Conservation (phyloP, 2,888 invertebrate species). For the Nomada goodeniana region DNA sequence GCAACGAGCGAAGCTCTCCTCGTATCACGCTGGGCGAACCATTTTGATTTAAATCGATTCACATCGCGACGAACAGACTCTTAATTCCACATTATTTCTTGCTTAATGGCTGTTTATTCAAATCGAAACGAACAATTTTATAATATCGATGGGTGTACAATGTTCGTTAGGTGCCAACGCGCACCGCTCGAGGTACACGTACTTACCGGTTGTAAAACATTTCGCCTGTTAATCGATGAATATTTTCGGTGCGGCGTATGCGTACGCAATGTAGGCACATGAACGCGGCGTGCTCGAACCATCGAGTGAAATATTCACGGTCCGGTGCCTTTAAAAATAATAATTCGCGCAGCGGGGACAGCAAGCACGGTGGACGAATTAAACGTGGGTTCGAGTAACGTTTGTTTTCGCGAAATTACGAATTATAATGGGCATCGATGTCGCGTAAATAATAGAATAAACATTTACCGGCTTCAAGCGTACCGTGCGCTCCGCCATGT, state of each 20-base stretch:
- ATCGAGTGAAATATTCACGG: too few species aligned
- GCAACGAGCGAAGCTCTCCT: slow-evolving; percentile 1
- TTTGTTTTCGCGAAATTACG: not conserved
- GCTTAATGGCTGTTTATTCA: not conserved
- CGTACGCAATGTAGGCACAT: not conserved
- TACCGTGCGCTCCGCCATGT: slow-evolving; percentile 13
- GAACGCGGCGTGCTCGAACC: too few species aligned
- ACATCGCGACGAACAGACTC: not conserved
- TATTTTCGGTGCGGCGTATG: not conserved
- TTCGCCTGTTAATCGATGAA: not conserved
- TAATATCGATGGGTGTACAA: not conserved
- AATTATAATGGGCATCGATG: slow-evolving; percentile 20
- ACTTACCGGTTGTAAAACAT: not conserved
- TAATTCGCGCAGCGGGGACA: too few species aligned
- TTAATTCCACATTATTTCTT: not conserved
- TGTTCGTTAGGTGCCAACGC: too few species aligned
- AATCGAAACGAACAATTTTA: not conserved
- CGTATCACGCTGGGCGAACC: slow-evolving; percentile 13
- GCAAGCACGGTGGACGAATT: not conserved
- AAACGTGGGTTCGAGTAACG: not conserved
- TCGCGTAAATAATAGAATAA: slow-evolving; percentile 25
- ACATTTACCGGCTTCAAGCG: slow-evolving; percentile 26
- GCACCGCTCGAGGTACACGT: too few species aligned
- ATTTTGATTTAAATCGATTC: not conserved
- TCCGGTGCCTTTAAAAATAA: too few species aligned